A percentile compares a stretch with the other conserved stretches of the same genome.
Conservation (phyloP, 2,888 invertebrate species). For the Andricus quercusramuli region DNA sequence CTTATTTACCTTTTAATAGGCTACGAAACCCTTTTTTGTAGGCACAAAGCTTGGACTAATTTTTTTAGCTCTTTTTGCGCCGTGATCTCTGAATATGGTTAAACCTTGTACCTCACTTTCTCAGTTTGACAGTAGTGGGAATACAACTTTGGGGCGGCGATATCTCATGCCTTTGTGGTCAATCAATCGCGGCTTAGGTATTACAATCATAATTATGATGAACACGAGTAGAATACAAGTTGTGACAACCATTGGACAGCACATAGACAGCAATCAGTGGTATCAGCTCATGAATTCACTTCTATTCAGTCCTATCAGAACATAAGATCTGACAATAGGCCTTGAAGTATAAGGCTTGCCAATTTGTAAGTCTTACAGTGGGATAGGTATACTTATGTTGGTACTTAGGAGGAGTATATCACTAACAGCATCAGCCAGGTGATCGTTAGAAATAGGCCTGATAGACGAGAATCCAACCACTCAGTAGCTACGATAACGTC, state of each 20-base stretch:
- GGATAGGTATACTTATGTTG: neutral
- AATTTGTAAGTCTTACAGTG: neutral
- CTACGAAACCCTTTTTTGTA: too few species aligned
- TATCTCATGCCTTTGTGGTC: too few species aligned
- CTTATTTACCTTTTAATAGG: too few species aligned
- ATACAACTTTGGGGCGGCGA: too few species aligned
- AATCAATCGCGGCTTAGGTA: neutral
- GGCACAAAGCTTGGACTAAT: too few species aligned
- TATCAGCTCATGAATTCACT: neutral
- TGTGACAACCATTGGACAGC: neutral
- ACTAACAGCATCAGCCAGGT: conserved; percentile 1
- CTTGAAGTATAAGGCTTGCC: neutral
- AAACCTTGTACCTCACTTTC: too few species aligned
- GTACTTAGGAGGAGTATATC: neutral
- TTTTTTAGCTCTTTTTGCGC: too few species aligned
- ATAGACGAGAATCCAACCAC: conserved; percentile 7
- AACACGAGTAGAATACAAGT: neutral
- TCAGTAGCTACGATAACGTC: conserved; percentile 51
- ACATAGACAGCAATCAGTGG: neutral
- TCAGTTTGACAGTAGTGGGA: too few species aligned
- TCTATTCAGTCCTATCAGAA: neutral
- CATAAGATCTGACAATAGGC: neutral
- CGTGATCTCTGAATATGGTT: too few species aligned
- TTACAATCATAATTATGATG: neutral
- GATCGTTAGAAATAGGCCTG: conserved; percentile 9